Evolutionary conservation across 2,113 vertebrate species (phyloP), one percentile per base, ranked within the genome.

Genomic region (Anthoscopus minutus): DNA sequence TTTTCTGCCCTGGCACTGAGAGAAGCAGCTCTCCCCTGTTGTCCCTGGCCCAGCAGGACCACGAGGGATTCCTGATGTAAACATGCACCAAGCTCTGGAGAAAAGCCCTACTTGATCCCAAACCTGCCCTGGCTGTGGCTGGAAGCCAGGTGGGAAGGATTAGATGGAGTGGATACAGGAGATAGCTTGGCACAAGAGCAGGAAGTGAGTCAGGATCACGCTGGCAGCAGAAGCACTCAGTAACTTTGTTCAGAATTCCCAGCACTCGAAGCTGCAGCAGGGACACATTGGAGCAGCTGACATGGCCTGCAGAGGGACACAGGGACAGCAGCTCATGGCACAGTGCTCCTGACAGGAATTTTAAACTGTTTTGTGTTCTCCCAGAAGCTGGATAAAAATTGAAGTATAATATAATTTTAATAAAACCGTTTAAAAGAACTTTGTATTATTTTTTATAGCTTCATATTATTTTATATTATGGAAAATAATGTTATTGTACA

Each of bases 21-120:
- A 81, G 50, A 84, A 90, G 86, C 81, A 82, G 71, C 54, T 35
- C 15, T 4, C 27, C 72, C 67, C 33, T n/a, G 40, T 37, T 81
- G 89, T 86, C 31, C n/a, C 58, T 16, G 81, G 37, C 37, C 72
- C 72, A 58, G 86, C 45, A 88, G 76, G 74, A 74, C 69, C 56
- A 38, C 2, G 31, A 25, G 58, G 84, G 62, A 44, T 81, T 84
- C 96, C 86, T 74, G 96, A 57, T 23, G 85, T 40, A 91, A 96
- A 96, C 97, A 94, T 93, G 95, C 97, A 97, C 66, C 97, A 95
- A 94, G 96, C 98, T 95, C 94, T 69, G 62, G 62, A 89, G 91
- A 76, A 89, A 96, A 94, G 17, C 92, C 86, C 81, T 47, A 40
- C 44, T 86, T 71, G 87, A 84, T 88, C 95, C 94, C 70, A 77